A percentile compares a stretch with the other conserved stretches of the same genome.
These are phyloP conservation scores for Artibeus jamaicensis DNA, from an alignment of 2,797 vertebrate genomes.

Conservation along the genomic window DNA sequence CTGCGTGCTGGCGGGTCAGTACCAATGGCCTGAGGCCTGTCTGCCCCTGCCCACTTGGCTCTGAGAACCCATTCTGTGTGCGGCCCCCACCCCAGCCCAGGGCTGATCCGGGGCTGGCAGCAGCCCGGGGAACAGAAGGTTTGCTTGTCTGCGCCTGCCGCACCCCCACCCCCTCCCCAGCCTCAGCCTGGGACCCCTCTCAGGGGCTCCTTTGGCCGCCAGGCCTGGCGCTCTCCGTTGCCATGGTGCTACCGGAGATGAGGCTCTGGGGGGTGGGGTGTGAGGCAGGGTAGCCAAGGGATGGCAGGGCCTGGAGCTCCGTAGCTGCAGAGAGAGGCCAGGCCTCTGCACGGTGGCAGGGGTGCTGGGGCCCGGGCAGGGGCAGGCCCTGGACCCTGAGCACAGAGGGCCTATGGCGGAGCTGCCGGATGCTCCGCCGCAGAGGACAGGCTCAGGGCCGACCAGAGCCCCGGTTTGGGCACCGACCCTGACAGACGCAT, in stretches of 20 bases:
- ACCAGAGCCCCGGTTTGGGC: neutral
- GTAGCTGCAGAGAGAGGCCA: neutral
- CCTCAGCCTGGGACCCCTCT: slow-evolving; percentile 68
- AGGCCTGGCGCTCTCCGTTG: slow-evolving; percentile 59
- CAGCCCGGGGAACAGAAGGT: slow-evolving; percentile 73
- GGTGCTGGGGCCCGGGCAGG: neutral
- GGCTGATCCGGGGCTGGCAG: slow-evolving; percentile 54
- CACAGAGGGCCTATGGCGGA: neutral
- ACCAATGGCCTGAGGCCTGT: neutral
- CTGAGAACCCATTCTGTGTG: slow-evolving; percentile 54
- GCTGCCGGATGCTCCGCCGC: neutral
- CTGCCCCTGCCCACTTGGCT: slow-evolving; percentile 71
- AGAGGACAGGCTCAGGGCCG: neutral
- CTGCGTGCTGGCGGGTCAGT: slow-evolving; percentile 42
- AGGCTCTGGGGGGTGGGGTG: slow-evolving; percentile 21
- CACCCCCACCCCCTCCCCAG: slow-evolving; percentile 40
- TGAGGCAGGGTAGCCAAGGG: slow-evolving; percentile 1
- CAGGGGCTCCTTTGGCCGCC: slow-evolving; percentile 71
- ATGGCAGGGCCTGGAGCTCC: slow-evolving; percentile 7
- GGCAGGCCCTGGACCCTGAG: neutral
- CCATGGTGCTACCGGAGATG: slow-evolving; percentile 62
- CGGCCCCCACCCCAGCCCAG: slow-evolving; percentile 38
- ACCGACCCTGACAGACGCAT: neutral
- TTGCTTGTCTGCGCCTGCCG: slow-evolving; percentile 67
- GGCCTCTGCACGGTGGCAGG: neutral